These are phyloP conservation scores for Potamarius usumacintae DNA, from an alignment of 2,113 vertebrate species.

Conservation along the genomic window DNA sequence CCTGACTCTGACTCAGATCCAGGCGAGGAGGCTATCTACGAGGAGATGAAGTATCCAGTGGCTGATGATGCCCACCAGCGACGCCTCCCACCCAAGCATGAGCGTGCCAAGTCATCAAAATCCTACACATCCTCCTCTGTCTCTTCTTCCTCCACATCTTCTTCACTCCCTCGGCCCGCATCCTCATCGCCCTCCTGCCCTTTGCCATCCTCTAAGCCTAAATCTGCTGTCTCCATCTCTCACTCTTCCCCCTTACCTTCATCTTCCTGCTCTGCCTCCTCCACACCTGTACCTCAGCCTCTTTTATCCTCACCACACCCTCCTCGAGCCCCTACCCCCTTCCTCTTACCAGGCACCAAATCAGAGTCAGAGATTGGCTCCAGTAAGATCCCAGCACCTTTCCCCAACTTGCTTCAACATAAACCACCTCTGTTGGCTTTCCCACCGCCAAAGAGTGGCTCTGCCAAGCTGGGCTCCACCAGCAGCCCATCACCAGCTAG, in stretches of 20 bases:
- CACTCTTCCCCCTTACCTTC: conserved; percentile 77
- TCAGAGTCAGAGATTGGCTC: conserved; percentile 66
- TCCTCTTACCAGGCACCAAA: conserved; percentile 72
- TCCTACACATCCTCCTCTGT: conserved; percentile 64
- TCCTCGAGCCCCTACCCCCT: conserved; percentile 76
- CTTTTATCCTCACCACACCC: conserved; percentile 75
- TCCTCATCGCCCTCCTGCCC: conserved; percentile 65
- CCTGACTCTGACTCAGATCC: conserved; percentile 87
- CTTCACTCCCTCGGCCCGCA: conserved; percentile 68
- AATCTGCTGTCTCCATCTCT: conserved; percentile 72
- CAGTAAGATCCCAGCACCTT: conserved; percentile 86
- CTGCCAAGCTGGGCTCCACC: conserved; percentile 63
- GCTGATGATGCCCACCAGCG: conserved; percentile 73
- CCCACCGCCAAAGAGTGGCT: conserved; percentile 76
- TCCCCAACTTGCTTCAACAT: conserved; percentile 89
- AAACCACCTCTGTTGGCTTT: conserved; percentile 86
- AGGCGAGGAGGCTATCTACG: conserved; percentile 91
- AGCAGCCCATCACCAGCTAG: conserved; percentile 72
- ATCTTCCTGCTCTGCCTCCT: conserved; percentile 65
- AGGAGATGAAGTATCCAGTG: conserved; percentile 89
- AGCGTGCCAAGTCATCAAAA: conserved; percentile 72
- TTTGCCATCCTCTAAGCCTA: conserved; percentile 72
- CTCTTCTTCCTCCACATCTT: conserved; percentile 61
- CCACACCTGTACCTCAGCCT: conserved; percentile 70
- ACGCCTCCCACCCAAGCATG: conserved; percentile 68